Conservation (phyloP, 2,113 vertebrate species). For the Alces alces region DNA sequence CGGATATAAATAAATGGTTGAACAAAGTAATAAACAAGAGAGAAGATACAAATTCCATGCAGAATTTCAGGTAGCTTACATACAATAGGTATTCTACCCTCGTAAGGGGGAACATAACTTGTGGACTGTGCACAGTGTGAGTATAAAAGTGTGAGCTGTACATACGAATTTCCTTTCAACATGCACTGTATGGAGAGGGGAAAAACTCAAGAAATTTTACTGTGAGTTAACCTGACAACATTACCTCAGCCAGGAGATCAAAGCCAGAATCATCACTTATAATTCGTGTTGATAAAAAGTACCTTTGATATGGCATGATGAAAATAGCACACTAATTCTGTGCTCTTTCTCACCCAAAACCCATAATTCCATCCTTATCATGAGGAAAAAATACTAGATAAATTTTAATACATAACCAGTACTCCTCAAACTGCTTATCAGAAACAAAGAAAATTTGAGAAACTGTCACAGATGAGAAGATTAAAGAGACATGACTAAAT, state of each 20-base stretch:
- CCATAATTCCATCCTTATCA: neutral
- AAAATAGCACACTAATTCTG: neutral
- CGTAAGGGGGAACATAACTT: neutral
- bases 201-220: neutral
- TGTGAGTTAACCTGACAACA: neutral
- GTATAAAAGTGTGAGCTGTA: neutral
- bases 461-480: neutral
- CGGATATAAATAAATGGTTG: neutral
- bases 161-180: neutral
- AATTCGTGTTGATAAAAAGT: neutral
- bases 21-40: neutral
- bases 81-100: neutral
- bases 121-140: no score
- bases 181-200: no score
- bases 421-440: accelerated
- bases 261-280: neutral
- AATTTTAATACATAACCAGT: neutral
- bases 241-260: neutral
- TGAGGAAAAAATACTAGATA: neutral
- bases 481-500: neutral
- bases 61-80: neutral
- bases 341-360: neutral
- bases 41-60: neutral
- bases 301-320: neutral
- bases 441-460: neutral